phyloP scores from a whole-genome alignment of 2,888 invertebrate genomes.

The Drosophila lacicola region DNA sequence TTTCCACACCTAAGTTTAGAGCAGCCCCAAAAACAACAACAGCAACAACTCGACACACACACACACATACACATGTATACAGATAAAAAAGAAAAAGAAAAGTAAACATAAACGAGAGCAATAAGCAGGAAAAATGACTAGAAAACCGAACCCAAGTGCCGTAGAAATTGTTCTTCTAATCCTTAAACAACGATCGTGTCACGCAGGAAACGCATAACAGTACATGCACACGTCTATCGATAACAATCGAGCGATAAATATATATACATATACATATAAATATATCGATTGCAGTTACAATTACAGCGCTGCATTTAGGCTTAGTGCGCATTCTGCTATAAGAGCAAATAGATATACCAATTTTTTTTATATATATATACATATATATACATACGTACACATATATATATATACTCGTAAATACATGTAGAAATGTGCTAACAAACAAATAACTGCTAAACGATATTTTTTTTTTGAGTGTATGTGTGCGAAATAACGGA shows the following conservation, averaged over 20 bases:
- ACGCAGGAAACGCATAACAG: conserved; percentile 23
- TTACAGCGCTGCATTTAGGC: conserved; percentile 36
- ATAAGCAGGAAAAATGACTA: conserved; percentile 11
- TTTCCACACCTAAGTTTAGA: conserved; percentile 23
- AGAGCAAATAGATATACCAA: neutral
- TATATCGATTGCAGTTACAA: conserved; percentile 18
- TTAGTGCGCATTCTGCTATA: conserved; percentile 9
- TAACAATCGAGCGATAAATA: conserved; percentile 4
- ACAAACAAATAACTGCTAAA: neutral
- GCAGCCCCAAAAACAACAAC: conserved; percentile 16
- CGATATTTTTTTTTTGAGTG: conserved; percentile 12
- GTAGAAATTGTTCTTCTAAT: conserved; percentile 29
- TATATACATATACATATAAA: conserved; percentile 5
- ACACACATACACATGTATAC: conserved; percentile 10
- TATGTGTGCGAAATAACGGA: conserved; percentile 31
- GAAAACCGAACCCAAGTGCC: conserved; percentile 42
- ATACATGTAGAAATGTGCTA: conserved; percentile 19
- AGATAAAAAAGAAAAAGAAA: conserved; percentile 1
- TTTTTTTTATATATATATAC: conserved; percentile 20
- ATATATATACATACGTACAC: conserved; percentile 8
- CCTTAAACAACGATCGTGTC: conserved; percentile 45
- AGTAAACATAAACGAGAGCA: conserved; percentile 11
- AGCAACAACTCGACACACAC: conserved; percentile 16
- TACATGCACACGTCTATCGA: conserved; percentile 23
- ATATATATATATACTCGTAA: conserved; percentile 6